Evolutionary conservation across 2,888 invertebrate species (phyloP), one percentile per base, ranked within the genome.

Genomic region (Sialis lutaria): DNA sequence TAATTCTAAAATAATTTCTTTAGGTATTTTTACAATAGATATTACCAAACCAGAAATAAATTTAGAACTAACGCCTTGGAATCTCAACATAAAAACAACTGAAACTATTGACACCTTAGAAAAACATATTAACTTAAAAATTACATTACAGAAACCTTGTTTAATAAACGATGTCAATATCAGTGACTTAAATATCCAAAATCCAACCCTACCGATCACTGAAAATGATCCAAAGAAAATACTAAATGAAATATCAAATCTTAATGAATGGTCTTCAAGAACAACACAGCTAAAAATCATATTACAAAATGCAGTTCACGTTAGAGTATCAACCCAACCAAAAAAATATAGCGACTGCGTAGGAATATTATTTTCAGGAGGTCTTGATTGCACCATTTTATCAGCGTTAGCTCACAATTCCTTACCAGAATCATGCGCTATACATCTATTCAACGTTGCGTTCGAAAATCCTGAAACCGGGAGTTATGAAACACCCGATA

Each of bases 391-490:
- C 50, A 80, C 92, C n/a, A 76, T 96, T 54, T 64, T 98, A 53
- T 86, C 96, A 32, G 69, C 80, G 42, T 59, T 95, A 42, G 81
- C 85, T 6, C 74, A 90, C 60, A 75, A 77, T 67, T 82, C 72
- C 64, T 65, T 84, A 12, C 67, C 75, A 1, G 56, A 57, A 49
- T 58, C 69, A 45, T 80, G 84, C 58, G 71, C 81, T 22, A 89
- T 97, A 55, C 95, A 96, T 63, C 73, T 97, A 13, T 71, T 95
- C 33, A 97, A 96, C 72, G 91, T 96, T n/a, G 88, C 95, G 12
- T 96, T 96, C 68, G 79, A 75, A 58, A 75, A 69, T 58, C 45
- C 46, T 7, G 55, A 54, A 35, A 31, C 31, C 6, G 55, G 54
- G 1, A 57, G 66, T 45, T 84, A 71, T 65, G 65, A 81, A 54